Evolutionary conservation across 2,113 vertebrate genomes (phyloP).

Genomic region (Neodon shergylaensis): DNA sequence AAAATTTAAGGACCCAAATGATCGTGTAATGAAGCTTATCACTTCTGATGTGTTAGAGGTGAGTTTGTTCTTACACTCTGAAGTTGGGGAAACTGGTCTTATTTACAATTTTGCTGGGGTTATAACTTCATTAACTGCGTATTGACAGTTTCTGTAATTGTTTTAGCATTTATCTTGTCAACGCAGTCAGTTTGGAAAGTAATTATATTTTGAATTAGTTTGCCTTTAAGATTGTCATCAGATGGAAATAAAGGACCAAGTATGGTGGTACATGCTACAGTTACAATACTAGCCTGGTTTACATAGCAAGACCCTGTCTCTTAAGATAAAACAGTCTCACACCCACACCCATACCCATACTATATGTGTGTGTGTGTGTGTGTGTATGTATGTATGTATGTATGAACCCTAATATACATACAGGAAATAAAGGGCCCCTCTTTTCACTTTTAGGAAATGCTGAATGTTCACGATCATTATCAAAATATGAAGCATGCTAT

Average conservation of each 20-base stretch:
- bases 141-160: not conserved
- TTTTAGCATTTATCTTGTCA: slow-evolving; percentile 36
- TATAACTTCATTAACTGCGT: not conserved
- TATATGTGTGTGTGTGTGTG: too few species aligned
- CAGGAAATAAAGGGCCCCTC: slow-evolving; percentile 16
- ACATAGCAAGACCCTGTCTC: not conserved
- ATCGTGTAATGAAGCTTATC: slow-evolving; percentile 85
- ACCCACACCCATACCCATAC: too few species aligned
- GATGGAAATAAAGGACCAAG: not conserved
- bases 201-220: slow-evolving; percentile 53
- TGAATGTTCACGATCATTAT: slow-evolving; percentile 93
- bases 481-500: slow-evolving; percentile 90
- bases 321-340: not conserved
- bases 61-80: slow-evolving; percentile 66
- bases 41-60: slow-evolving; percentile 88
- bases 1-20: slow-evolving; percentile 86
- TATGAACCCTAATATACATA: not conserved
- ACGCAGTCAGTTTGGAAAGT: slow-evolving; percentile 6
- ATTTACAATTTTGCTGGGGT: not conserved
- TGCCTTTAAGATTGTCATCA: not conserved
- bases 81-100: not conserved
- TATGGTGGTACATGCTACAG: not conserved
- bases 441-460: slow-evolving; percentile 89
- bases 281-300: not conserved
- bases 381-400: too few species aligned